These are phyloP conservation scores for Dendrolimus punctatus DNA, from an alignment of 1,140 invertebrate species.

Conservation along the genomic window DNA sequence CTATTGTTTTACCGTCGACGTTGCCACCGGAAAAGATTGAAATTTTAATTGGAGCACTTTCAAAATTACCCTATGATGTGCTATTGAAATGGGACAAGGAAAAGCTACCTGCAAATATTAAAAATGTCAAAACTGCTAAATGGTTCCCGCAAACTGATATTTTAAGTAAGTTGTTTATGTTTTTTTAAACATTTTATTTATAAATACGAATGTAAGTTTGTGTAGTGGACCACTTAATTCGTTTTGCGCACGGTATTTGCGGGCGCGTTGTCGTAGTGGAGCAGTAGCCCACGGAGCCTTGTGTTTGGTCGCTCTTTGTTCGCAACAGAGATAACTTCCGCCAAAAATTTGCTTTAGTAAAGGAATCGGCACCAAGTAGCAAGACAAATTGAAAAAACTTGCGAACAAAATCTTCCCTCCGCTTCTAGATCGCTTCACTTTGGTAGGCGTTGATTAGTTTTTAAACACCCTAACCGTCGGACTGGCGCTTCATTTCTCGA, in stretches of 20 bases:
- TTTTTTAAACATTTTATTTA: not conserved
- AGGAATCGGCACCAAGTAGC: too few relatives aligned
- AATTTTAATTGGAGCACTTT: slow-evolving; percentile 59
- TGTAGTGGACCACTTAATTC: not conserved
- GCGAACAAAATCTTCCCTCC: too few relatives aligned
- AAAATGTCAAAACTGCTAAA: slow-evolving; percentile 66
- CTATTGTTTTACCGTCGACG: slow-evolving; percentile 57
- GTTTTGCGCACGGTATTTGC: too few relatives aligned
- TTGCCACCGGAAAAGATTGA: slow-evolving; percentile 47
- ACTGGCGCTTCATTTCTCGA: too few relatives aligned
- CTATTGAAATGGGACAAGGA: slow-evolving; percentile 69
- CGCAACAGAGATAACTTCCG: not conserved
- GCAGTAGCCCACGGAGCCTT: not conserved
- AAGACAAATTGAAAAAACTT: too few relatives aligned
- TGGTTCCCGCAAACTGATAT: slow-evolving; percentile 72
- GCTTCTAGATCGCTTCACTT: too few relatives aligned
- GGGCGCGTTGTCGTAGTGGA: too few relatives aligned
- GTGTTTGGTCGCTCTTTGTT: too few relatives aligned
- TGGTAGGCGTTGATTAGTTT: too few relatives aligned
- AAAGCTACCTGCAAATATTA: slow-evolving; percentile 31
- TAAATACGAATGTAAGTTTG: not conserved
- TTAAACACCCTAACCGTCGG: too few relatives aligned
- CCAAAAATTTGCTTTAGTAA: not conserved
- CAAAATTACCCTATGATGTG: slow-evolving; percentile 52
- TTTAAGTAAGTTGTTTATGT: slow-evolving; percentile 23